Evolutionary conservation across 2,888 invertebrate genomes (phyloP).

Genomic region (Reticulitermes lucifugus): DNA sequence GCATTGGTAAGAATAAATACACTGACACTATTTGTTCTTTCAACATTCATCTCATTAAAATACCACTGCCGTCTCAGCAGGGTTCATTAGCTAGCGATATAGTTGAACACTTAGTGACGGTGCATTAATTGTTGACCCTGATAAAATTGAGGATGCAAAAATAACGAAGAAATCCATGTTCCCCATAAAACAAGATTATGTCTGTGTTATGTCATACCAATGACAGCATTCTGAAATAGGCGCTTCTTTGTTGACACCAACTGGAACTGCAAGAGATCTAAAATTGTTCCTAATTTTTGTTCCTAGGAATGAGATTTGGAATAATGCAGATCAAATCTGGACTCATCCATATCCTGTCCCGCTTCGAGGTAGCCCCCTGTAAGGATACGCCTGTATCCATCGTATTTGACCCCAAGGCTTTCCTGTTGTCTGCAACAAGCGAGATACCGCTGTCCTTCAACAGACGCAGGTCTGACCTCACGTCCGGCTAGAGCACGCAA

Average conservation of each 20-base stretch:
- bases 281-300: not conserved
- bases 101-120: no score
- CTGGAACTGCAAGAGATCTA: not conserved
- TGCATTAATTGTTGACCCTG: no score
- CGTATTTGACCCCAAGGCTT: conserved; percentile 6
- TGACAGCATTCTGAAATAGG: no score
- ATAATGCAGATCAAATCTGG: conserved; percentile 46
- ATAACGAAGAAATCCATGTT: no score
- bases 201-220: no score
- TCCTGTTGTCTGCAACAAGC: not conserved
- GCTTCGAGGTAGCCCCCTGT: conserved; percentile 40
- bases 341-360: conserved; percentile 40
- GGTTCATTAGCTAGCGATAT: no score
- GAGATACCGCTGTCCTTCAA: conserved; percentile 32
- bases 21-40: no score
- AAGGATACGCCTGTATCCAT: conserved; percentile 45
- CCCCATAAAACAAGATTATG: no score
- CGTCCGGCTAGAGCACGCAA: not conserved
- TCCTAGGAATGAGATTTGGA: conserved; percentile 50
- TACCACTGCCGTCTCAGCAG: no score
- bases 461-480: not conserved
- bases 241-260: no score
- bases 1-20: conserved; percentile 38
- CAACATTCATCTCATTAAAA: no score
- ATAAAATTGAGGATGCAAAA: no score